These are phyloP conservation scores for Diogma glabrata DNA, from an alignment of 2,888 invertebrate species.

Conservation along the genomic window DNA sequence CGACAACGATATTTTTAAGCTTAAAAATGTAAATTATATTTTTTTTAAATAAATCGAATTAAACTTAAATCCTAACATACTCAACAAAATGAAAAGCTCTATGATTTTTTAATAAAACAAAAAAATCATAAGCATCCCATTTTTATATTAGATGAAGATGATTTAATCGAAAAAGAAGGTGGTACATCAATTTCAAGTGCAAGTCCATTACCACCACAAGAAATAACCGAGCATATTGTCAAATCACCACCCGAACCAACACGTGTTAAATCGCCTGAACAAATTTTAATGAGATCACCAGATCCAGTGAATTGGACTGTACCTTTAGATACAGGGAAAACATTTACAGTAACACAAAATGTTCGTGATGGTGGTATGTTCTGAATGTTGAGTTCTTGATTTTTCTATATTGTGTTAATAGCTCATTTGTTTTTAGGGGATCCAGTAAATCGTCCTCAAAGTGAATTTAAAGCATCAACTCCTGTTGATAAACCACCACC, in stretches of 20 bases:
- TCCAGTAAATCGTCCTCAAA: slow-evolving; percentile 71
- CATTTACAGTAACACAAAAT: slow-evolving; percentile 86
- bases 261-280: slow-evolving; percentile 84
- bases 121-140: too few species aligned
- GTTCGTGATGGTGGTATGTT: slow-evolving; percentile 67
- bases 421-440: slow-evolving; percentile 47
- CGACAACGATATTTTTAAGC: too few species aligned
- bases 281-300: slow-evolving; percentile 83
- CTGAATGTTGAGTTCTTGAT: slow-evolving; percentile 21
- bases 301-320: slow-evolving; percentile 95
- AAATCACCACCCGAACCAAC: slow-evolving; percentile 91
- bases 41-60: too few species aligned
- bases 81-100: too few species aligned
- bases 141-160: slow-evolving; percentile 36
- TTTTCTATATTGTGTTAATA: slow-evolving; percentile 5
- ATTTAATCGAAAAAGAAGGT: slow-evolving; percentile 28
- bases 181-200: slow-evolving; percentile 32
- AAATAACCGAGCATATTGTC: slow-evolving; percentile 55
- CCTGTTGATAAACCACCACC: slow-evolving; percentile 50
- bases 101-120: too few species aligned
- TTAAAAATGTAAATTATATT: too few species aligned
- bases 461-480: slow-evolving; percentile 71
- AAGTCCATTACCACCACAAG: slow-evolving; percentile 32
- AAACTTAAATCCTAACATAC: too few species aligned
- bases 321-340: slow-evolving; percentile 85